Evolutionary conservation across 92 coral and sea anemone genomes (phyloP).

Genomic region (Actinostola sp.): DNA sequence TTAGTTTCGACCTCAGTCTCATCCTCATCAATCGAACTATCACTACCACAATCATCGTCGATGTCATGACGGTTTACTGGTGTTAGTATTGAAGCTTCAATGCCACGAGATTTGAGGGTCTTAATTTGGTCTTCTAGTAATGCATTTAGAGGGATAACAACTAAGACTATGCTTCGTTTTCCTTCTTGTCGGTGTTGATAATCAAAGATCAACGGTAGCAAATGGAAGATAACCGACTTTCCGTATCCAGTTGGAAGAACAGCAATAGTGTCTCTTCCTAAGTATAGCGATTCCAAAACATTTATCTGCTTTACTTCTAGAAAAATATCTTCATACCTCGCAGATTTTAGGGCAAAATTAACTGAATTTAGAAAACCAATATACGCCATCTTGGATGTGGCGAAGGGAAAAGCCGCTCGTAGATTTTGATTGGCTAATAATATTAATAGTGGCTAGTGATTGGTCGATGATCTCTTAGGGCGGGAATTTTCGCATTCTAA

Average conservation of each 20-base stretch:
- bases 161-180: conserved; percentile 21
- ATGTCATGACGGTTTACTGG: not conserved
- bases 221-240: conserved; percentile 52
- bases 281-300: conserved; percentile 40
- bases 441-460: not conserved
- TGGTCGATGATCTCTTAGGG: not conserved
- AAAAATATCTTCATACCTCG: conserved; percentile 27
- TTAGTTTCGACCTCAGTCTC: not conserved
- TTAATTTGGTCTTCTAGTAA: conserved; percentile 43
- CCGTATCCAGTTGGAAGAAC: conserved; percentile 59
- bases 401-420: not conserved
- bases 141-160: conserved; percentile 42
- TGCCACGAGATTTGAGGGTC: conserved; percentile 27
- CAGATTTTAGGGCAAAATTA: not conserved
- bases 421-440: conserved; percentile 1
- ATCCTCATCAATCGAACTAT: not conserved
- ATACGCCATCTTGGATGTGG: not conserved
- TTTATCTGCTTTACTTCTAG: conserved; percentile 48
- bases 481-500: not conserved
- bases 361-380: conserved; percentile 1
- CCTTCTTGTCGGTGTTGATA: conserved; percentile 6
- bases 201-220: conserved; percentile 45
- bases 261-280: conserved; percentile 40
- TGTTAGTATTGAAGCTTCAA: conserved; percentile 20
- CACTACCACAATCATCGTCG: not conserved